Evolutionary conservation across 2,888 invertebrate species (phyloP), one percentile per base, ranked within the genome.

Genomic region (Cremastinae sp.): DNA sequence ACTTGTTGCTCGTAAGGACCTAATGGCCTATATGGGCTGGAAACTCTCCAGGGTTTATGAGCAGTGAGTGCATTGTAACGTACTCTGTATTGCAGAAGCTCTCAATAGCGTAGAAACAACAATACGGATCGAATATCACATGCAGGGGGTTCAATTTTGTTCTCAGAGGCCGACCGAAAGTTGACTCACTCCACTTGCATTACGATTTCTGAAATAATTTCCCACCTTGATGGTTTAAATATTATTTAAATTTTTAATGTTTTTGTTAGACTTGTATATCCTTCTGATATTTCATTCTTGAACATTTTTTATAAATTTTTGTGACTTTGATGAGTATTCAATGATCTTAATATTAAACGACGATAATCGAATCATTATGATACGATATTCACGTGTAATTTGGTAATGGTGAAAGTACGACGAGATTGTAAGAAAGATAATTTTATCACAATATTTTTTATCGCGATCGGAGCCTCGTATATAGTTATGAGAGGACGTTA

Each of bases 1-100:
- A 84, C 84, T 84, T 84, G 84, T 84, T 84, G 84, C 83, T 78
- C 78, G 74, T 74, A 70, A 64, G 59, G 59, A 59, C 58, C 55
- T 55, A 56, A 66, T 66, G 74, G 65, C 69, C 59, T 73, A 66
- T 28, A 28, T 28, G 28, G 28, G 49, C 73, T 84, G 83, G 84
- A 83, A 76, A n/a, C 64, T 64, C 77, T 84, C 84, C 83, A 84
- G 78, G 59, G 74, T 70, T 79, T 74, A 78, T 73, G 56, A 64
- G 49, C 59, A 35, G 41, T 37, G 53, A n/a, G 65, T 69, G 47
- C 58, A 51, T 53, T 39, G 55, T 56, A 4, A 18, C 45, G 35
- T 12, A 59, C 39, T 49, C 53, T 76, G 58, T 62, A 73, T 76
- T 69, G 47, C 39, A 65, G 35, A 43, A 10, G 41, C 20, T 16